Base-by-base conservation (phyloP, 37 sponge, comb jelly and placozoan genomes). In the Amphimedon queenslandica region DNA sequence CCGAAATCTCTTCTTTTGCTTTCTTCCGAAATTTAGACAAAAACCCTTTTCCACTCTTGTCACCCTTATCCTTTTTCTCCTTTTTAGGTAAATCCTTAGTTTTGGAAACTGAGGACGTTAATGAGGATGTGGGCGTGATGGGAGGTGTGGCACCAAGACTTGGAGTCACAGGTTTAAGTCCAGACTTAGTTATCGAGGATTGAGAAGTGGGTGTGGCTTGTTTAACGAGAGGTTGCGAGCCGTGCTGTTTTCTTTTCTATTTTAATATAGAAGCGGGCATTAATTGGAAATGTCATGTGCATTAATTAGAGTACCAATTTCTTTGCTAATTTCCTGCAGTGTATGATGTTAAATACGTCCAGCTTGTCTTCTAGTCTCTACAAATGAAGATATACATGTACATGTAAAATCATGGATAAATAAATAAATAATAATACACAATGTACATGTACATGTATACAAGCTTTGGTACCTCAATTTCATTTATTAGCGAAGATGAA, bases 311-410 rank as follows among this genome's bases (percentile, higher is more conserved):
- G 8, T 47, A 60, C 61, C 61, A 25, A 6, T 60, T 18, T 56
- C 28, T 38, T 73, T 33, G 77, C 80, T 30, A 74, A 39, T 51
- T 82, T 71, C 40, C 92, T 40, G 47, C 77, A 86, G 40, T 87
- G 28, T 66, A 87, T 35, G 6, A 92, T 87, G 74, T 92, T 92
- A 64, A 87, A 82, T 82, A 87, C 83, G 37, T 92, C 87, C 63
- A 92, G 55, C 56, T 80, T 38, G 35, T 86, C 80, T 55, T 92
- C 92, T 38, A 92, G 58, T 20, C 21, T 27, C 47, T 58, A 61
- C 42, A 60, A 3, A 34, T 8, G n/a, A 40, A 51, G 66, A 27
- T 20, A 42, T 2, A 5, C 37, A 73, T 20, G 58, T 28, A 11
- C 16, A 61, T 5, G 34, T n/a, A 38, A 23, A 37, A 28, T 21